Base-by-base conservation (phyloP, 1,140 invertebrate genomes). In the Anastrepha ludens region DNA sequence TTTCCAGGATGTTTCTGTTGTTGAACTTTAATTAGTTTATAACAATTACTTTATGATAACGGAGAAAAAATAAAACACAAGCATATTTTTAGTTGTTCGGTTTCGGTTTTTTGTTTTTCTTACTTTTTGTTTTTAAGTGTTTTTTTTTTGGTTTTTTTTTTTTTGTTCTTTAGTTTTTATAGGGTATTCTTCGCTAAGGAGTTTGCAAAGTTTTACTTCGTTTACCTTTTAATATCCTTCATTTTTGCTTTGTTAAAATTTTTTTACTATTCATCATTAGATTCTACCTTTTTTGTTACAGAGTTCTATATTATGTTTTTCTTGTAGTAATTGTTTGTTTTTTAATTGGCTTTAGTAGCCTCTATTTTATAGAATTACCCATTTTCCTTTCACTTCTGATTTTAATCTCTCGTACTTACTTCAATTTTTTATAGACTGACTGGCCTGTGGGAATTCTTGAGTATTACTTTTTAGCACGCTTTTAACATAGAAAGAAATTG, bases 21-120 rank as follows among this genome's bases (percentile, higher is more conserved):
- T 15, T 39, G 20, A 20, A 41, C 39, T 74, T 15, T 44, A 44
- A 41, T 44, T 29, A 9, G 1, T 29, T 41, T 8, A 29, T 39
- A 8, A 67, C 41, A 74, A 13, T 74, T 74, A 41, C 8, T 29
- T 15, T 29, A 39, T 13, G 20, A 86, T 11, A 59, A 9, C 15
- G 55, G 15, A 15, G 11, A n/a, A 62, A 62, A 86, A 86, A 86
- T 62, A 86, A 86, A 86, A 86, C 55, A 60, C 60, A 64, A 15
- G 6, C 29, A 13, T 64, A n/a, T 39, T 41, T 60, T 86, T 60
- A 60, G 8, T 60, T 85, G 39, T 47, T 39, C 5, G 64, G 8
- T 67, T 67, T 67, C 17, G 17, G 41, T 74, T 44, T 50, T 50
- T 74, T 5, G 41, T 74, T 81, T 55, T 47, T 62, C n/a, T 62